phyloP scores from a whole-genome alignment of 2,888 invertebrate species.

The Strigamia crassipes region DNA sequence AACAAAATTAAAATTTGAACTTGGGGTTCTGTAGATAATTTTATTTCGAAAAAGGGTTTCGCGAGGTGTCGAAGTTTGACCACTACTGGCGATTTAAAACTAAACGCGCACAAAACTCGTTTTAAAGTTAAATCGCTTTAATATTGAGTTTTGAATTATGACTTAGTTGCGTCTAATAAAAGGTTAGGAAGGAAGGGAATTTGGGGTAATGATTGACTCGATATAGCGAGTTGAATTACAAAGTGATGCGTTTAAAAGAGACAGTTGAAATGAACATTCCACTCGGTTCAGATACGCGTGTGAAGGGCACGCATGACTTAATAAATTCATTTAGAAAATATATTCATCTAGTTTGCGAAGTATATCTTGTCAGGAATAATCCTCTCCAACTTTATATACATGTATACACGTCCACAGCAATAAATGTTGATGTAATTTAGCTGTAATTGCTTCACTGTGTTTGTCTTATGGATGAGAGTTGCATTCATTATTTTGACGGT shows the following conservation, averaged over 20 bases:
- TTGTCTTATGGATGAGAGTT: background rate
- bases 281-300: background rate
- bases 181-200: background rate
- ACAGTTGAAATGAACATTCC: conserved; percentile 30
- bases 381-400: conserved; percentile 13
- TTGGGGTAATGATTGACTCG: background rate
- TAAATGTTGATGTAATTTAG: background rate
- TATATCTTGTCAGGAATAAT: conserved; percentile 17
- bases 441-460: background rate
- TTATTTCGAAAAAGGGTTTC: no score
- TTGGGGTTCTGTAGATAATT: no score
- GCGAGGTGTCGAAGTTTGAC: no score
- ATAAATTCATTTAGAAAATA: conserved; percentile 15
- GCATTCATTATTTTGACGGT: background rate
- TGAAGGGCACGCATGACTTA: conserved; percentile 5
- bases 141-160: background rate
- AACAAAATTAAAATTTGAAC: no score
- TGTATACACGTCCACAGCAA: background rate
- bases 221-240: background rate
- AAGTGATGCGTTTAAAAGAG: conserved; percentile 1
- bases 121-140: no score
- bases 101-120: no score
- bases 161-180: background rate
- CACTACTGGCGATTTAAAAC: no score
- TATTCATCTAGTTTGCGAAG: conserved; percentile 8